A percentile compares a stretch with the other conserved stretches of the same genome.
phyloP scores from a whole-genome alignment of 2,797 vertebrate genomes.

The Mus spretus region DNA sequence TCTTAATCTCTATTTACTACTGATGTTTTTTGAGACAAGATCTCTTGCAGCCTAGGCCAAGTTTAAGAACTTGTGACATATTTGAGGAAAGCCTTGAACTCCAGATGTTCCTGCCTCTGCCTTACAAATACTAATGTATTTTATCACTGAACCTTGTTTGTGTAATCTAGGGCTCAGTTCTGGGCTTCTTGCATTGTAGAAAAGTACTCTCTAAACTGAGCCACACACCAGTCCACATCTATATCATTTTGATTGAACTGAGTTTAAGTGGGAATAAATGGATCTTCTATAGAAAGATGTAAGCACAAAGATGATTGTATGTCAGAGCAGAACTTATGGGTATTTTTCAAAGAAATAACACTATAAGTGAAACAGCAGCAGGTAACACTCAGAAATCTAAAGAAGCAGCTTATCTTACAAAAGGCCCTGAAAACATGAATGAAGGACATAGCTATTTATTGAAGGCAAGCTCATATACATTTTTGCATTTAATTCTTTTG shows the following conservation, averaged over 20 bases:
- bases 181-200: neutral
- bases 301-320: neutral
- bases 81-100: neutral
- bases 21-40: neutral
- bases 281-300: neutral
- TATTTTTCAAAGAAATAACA: neutral
- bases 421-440: neutral
- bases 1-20: neutral
- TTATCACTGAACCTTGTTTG: neutral
- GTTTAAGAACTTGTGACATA: neutral
- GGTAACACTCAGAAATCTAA: neutral
- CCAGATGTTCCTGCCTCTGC: neutral
- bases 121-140: neutral
- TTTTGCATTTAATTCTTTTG: too few relatives aligned
- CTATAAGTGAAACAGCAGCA: neutral
- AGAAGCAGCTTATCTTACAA: neutral
- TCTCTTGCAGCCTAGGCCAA: neutral
- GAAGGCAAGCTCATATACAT: neutral
- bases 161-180: neutral
- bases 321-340: neutral
- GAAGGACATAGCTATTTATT: neutral
- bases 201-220: neutral
- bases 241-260: slow-evolving; percentile 13
- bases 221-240: neutral
- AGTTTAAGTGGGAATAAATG: neutral